phyloP scores from a whole-genome alignment of 2,888 invertebrate genomes.

The Uloborus plumipes region DNA sequence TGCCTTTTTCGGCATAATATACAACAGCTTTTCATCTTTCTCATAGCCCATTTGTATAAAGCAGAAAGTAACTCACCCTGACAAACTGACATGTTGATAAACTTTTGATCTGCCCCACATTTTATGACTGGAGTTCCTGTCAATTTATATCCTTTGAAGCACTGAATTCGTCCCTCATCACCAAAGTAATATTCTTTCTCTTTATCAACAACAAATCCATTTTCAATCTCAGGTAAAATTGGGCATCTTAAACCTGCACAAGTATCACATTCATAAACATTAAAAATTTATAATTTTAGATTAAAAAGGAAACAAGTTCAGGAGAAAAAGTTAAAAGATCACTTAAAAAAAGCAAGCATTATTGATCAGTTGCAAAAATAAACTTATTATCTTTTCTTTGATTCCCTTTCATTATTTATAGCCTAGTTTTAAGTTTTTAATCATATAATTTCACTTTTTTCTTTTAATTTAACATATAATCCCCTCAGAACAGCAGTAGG shows the following conservation, averaged over 20 bases:
- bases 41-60: neutral
- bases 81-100: conserved; percentile 87
- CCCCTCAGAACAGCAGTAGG: too few relatives aligned
- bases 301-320: neutral
- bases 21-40: too few relatives aligned
- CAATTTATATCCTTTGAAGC: conserved; percentile 89
- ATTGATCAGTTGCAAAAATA: too few relatives aligned
- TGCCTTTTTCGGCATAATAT: too few relatives aligned
- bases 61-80: conserved; percentile 75
- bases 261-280: neutral
- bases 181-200: conserved; percentile 80
- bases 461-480: too few relatives aligned
- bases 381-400: too few relatives aligned
- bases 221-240: conserved; percentile 77
- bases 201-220: conserved; percentile 86
- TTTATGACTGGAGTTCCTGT: conserved; percentile 82
- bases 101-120: conserved; percentile 86
- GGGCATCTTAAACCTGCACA: conserved; percentile 66
- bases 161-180: conserved; percentile 92
- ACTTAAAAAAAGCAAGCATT: neutral
- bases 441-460: too few relatives aligned
- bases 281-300: neutral
- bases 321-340: neutral
- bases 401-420: too few relatives aligned
- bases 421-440: too few relatives aligned